Evolutionary conservation across 2,113 vertebrate species (phyloP), one percentile per base, ranked within the genome.

Genomic region (Oenanthe oenanthe): DNA sequence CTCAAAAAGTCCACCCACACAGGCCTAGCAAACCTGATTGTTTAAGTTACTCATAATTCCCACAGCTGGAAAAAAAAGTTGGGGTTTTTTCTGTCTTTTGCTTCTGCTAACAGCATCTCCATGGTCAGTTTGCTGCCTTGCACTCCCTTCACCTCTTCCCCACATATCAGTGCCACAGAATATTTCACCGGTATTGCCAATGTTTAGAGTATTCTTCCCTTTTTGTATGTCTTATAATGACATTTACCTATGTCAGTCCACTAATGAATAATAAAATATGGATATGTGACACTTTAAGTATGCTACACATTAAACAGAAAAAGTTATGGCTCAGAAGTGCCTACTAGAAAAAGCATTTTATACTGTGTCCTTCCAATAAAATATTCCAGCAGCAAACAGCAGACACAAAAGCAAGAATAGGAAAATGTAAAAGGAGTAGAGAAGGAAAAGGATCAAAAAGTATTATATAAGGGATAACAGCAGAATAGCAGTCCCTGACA

Each of bases 51-150:
- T 68, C 58, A 21, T 17, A 77, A 87, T 72, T 57, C 31, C 36
- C 48, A 53, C 13, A 57, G 40, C 12, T 72, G 17, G 4, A 8
- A 42, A 42, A 45, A 45, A 13, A 63, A 38, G 1, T 18, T 24
- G 7, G 7, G 0, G 0, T 6, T 29, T 31, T 51, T 22, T 1
- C 25, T 34, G 7, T 63, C 13, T 89, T 83, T 67, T 83, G 38
- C 17, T 88, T 82, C 36, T 8, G 1, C 7, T 32, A 68, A n/a
- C 50, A 85, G 79, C 62, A 78, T 63, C n/a, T 72, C 48, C 38
- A 3, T 4, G 31, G 57, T 32, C 43, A 54, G 13, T 51, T n/a
- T 43, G 47, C 12, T 67, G 43, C 45, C 38, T 34, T 4, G 2
- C 26, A 61, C 48, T 45, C 54, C 54, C 45, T 79, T 80, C 71